phyloP scores from a whole-genome alignment of 2,888 invertebrate species.

The Rhamphomyia laevipes region DNA sequence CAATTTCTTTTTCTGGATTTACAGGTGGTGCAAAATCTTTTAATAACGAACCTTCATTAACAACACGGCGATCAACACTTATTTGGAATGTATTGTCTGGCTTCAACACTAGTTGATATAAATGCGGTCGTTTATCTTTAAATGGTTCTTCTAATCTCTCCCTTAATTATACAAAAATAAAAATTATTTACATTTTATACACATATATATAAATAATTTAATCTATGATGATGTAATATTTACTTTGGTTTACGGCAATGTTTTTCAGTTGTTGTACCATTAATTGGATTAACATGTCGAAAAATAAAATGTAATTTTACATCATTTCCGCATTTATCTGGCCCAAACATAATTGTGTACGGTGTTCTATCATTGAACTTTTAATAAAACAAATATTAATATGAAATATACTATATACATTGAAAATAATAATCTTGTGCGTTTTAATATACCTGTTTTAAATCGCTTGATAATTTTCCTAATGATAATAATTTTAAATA shows the following conservation, averaged over 20 bases:
- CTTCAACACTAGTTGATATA: conserved; percentile 65
- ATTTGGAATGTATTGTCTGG: conserved; percentile 73
- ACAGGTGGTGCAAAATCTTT: conserved; percentile 88
- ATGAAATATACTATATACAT: not conserved
- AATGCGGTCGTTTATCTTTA: conserved; percentile 86
- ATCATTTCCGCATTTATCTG: conserved; percentile 96
- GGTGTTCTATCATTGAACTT: conserved; percentile 88
- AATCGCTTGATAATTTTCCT: conserved; percentile 53
- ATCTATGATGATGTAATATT: conserved; percentile 19
- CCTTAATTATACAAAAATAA: conserved; percentile 27
- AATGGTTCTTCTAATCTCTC: conserved; percentile 74
- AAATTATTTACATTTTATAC: conserved; percentile 7
- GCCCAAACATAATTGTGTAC: conserved; percentile 99
- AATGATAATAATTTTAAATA: conserved; percentile 87
- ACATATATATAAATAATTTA: conserved; percentile 2
- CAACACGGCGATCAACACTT: conserved; percentile 68
- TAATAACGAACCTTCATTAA: conserved; percentile 76
- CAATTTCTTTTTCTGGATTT: conserved; percentile 89
- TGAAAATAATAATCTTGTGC: no score
- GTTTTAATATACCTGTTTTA: conserved; percentile 44
- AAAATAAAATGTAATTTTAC: conserved; percentile 90
- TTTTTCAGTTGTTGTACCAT: conserved; percentile 83
- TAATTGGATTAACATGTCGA: conserved; percentile 86
- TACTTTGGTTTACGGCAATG: conserved; percentile 86
- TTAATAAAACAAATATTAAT: not conserved